Evolutionary conservation across 2,888 invertebrate genomes (phyloP).

Genomic region (Hirtodrosophila cameraria): DNA sequence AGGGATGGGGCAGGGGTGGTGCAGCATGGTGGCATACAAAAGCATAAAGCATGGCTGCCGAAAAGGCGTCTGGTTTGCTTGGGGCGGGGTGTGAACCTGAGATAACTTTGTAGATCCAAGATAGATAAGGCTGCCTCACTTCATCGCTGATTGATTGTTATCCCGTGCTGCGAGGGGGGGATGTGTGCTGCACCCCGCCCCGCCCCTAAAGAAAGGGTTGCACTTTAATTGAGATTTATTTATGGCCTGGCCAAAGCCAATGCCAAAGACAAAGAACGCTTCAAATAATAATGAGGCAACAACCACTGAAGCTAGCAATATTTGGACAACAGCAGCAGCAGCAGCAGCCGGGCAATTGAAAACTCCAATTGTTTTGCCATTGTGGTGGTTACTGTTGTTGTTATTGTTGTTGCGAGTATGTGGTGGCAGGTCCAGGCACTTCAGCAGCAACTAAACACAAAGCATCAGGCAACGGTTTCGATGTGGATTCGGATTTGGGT

Average conservation of each 20-base stretch:
- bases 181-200: too few relatives aligned
- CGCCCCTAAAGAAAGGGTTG: constrained; percentile 60
- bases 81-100: constrained; percentile 62
- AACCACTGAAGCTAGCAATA: constrained; percentile 59
- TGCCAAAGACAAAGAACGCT: constrained; percentile 49
- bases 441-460: constrained; percentile 27
- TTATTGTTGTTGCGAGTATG: constrained; percentile 33
- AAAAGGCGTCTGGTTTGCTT: constrained; percentile 43
- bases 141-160: constrained; percentile 70
- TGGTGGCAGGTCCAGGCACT: constrained; percentile 46
- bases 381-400: constrained; percentile 16
- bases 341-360: constrained; percentile 56
- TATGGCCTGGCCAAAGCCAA: constrained; percentile 48
- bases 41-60: constrained; percentile 60
- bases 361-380: constrained; percentile 63
- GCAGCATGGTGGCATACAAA: constrained; percentile 47
- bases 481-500: constrained; percentile 20
- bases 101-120: constrained; percentile 37
- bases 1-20: constrained; percentile 7
- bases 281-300: constrained; percentile 75
- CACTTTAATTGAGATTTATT: constrained; percentile 80
- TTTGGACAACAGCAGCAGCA: constrained; percentile 62
- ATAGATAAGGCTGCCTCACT: constrained; percentile 21
- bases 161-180: constrained; percentile 20
- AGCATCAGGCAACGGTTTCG: constrained; percentile 40